Evolutionary conservation across 2,113 vertebrate genomes (phyloP).

Genomic region (Zapornia atra): DNA sequence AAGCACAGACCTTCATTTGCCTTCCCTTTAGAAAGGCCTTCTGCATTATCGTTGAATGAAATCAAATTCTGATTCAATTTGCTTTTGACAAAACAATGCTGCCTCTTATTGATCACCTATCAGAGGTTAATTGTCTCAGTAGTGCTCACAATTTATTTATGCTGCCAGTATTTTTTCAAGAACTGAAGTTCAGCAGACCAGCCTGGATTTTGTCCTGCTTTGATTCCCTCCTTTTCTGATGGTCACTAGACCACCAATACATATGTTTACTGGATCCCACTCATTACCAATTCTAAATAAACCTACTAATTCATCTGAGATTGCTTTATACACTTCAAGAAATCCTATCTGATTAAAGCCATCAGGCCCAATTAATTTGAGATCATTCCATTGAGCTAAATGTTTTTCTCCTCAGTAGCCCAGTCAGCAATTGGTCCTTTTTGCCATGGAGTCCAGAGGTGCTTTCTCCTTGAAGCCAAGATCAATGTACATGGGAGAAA

Average conservation of each 20-base stretch:
- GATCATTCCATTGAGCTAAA: background rate
- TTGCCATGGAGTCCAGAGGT: rapidly evolving
- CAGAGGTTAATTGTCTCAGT: background rate
- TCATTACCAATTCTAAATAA: background rate
- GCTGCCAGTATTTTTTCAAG: background rate
- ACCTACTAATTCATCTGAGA: background rate
- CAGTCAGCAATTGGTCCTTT: background rate
- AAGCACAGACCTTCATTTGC: background rate
- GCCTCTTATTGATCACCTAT: background rate
- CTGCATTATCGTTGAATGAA: background rate
- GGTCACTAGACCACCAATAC: background rate
- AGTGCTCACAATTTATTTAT: background rate
- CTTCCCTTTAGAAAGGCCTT: background rate
- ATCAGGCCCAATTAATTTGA: background rate
- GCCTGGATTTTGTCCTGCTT: background rate
- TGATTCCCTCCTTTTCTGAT: background rate
- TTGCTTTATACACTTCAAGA: background rate
- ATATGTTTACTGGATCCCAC: background rate
- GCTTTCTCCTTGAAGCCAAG: background rate
- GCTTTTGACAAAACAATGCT: background rate
- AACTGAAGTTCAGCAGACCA: background rate
- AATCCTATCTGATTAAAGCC: background rate
- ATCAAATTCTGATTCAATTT: background rate
- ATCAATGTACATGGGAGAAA: background rate
- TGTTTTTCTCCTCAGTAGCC: background rate